These are phyloP conservation scores for Xerus rutilus DNA, from an alignment of 2,797 vertebrate genomes.

Conservation along the genomic window DNA sequence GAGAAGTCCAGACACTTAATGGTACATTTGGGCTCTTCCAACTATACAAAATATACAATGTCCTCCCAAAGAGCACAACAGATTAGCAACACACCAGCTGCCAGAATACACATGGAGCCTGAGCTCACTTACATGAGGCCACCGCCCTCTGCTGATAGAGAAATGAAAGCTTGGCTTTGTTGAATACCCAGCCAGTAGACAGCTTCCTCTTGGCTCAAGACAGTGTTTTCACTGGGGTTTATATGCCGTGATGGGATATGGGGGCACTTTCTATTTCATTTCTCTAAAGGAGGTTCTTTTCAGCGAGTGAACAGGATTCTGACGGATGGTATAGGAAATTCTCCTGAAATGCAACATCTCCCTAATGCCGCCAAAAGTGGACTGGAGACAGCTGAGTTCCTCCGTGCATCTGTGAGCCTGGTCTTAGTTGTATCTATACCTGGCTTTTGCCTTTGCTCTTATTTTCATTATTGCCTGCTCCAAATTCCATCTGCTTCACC, in stretches of 20 bases:
- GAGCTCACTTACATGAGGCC: background rate
- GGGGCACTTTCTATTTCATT: background rate
- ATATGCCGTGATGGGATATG: background rate
- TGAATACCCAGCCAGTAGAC: background rate
- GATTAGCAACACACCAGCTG: background rate
- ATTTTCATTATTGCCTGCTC: background rate
- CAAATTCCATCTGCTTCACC: background rate
- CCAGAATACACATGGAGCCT: background rate
- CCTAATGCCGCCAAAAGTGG: background rate
- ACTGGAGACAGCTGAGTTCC: background rate
- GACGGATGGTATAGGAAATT: background rate
- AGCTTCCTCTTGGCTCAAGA: background rate
- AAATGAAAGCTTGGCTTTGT: conserved; percentile 19
- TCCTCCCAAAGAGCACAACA: background rate
- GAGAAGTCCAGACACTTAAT: background rate
- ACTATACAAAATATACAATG: background rate
- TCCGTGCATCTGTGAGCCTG: background rate
- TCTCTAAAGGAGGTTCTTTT: conserved; percentile 32
- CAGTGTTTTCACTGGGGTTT: background rate
- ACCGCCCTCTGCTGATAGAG: background rate
- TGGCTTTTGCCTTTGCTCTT: background rate
- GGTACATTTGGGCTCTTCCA: background rate
- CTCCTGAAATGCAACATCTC: background rate
- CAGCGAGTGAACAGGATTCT: background rate
- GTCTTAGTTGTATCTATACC: background rate